Evolutionary conservation across 2,113 vertebrate species (phyloP).

Genomic region (Gasterosteus aculeatus): DNA sequence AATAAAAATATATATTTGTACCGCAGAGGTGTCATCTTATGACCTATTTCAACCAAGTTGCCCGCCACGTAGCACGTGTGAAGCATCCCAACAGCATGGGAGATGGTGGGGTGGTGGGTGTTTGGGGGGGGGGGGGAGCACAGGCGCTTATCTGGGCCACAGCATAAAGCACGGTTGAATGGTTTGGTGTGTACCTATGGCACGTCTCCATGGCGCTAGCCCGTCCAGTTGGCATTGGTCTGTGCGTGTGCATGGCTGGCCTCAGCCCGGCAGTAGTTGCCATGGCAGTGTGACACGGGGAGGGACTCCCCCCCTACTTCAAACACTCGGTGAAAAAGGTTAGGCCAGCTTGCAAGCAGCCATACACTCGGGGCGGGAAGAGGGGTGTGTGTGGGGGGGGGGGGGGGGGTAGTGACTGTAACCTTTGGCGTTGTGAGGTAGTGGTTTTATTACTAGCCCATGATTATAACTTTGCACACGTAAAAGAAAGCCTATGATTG

Average conservation of each 20-base stretch:
- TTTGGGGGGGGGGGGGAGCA: background rate
- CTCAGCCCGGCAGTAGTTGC: slow-evolving; percentile 63
- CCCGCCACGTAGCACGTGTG: background rate
- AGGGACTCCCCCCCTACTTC: slow-evolving; percentile 53
- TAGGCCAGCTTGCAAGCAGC: slow-evolving; percentile 42
- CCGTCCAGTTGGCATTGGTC: slow-evolving; percentile 45
- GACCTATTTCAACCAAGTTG: slow-evolving; percentile 33
- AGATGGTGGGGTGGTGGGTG: background rate
- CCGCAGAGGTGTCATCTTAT: slow-evolving; percentile 3
- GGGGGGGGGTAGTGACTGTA: background rate
- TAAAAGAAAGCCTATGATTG: slow-evolving; percentile 5
- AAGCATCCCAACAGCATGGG: slow-evolving; percentile 8
- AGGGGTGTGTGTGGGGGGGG: too few species aligned
- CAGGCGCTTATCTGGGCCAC: slow-evolving; percentile 51
- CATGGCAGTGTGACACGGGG: slow-evolving; percentile 68
- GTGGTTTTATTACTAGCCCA: background rate
- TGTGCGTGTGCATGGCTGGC: slow-evolving; percentile 36
- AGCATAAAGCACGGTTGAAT: slow-evolving; percentile 40
- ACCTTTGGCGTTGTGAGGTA: background rate
- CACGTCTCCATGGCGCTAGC: slow-evolving; percentile 60
- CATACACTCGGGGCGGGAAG: background rate
- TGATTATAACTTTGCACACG: background rate
- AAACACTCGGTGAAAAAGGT: slow-evolving; percentile 60
- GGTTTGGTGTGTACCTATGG: slow-evolving; percentile 35
- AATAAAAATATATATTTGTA: slow-evolving; percentile 9